Conservation (phyloP, 2,888 invertebrate genomes). For the Carterocephalus palaemon region DNA sequence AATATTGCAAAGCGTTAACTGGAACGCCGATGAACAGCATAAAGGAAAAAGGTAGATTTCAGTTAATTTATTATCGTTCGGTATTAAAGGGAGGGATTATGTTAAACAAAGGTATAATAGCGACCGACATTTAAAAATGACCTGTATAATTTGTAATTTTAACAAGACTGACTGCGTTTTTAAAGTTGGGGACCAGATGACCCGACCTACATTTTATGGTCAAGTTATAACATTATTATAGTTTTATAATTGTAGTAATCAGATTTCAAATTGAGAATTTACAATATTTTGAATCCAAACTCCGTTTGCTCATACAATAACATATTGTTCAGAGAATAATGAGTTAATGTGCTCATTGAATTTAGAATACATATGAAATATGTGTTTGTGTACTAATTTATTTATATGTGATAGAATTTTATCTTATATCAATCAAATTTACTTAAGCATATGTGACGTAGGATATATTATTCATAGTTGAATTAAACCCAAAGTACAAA, state of each 20-base stretch:
- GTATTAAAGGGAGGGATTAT: neutral
- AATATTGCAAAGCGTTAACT: conserved; percentile 6
- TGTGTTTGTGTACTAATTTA: conserved; percentile 35
- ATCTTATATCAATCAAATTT: conserved; percentile 20
- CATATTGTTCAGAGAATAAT: neutral
- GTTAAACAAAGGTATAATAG: neutral
- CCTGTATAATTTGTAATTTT: too few relatives aligned
- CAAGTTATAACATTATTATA: too few relatives aligned
- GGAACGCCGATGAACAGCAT: neutral
- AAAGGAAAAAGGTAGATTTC: conserved; percentile 1
- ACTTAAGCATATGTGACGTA: conserved; percentile 2
- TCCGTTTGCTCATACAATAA: conserved; percentile 14
- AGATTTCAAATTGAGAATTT: too few relatives aligned
- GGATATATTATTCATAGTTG: conserved; percentile 4
- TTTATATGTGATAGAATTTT: conserved; percentile 42
- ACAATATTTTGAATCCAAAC: too few relatives aligned
- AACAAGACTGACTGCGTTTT: neutral
- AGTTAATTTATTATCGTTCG: neutral
- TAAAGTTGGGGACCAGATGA: conserved; percentile 1
- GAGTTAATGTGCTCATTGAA: conserved; percentile 36
- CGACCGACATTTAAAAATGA: too few relatives aligned
- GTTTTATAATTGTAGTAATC: too few relatives aligned
- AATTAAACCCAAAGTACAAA: conserved; percentile 20
- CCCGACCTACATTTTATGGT: neutral
- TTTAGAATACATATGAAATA: conserved; percentile 33